These are phyloP conservation scores for Drosophila punjabiensis DNA, from an alignment of 1,140 invertebrate species.

Conservation along the genomic window DNA sequence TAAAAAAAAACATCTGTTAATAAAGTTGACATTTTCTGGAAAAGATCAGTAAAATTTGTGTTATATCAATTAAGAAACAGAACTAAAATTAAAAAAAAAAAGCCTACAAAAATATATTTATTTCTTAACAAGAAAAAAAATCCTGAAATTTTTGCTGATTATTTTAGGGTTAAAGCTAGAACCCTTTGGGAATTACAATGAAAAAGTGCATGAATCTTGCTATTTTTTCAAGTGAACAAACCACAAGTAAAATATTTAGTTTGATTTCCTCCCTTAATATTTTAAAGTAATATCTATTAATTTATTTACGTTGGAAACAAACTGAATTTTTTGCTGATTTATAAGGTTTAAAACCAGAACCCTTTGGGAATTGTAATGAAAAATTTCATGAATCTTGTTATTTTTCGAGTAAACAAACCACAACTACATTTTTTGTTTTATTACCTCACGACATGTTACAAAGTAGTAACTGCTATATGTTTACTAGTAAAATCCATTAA, in stretches of 20 bases:
- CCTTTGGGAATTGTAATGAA: neutral
- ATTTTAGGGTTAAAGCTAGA: neutral
- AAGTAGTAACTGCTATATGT: neutral
- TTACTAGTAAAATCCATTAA: neutral
- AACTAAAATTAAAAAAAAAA: neutral
- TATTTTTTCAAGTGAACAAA: no score
- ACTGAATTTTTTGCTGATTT: neutral
- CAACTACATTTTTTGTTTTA: no score
- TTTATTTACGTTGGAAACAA: neutral
- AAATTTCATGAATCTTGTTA: no score
- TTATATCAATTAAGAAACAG: neutral
- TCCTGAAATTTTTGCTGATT: neutral
- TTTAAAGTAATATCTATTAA: no score
- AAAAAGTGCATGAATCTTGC: neutral
- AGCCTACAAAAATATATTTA: neutral
- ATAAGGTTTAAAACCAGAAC: neutral
- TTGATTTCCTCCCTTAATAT: accelerated
- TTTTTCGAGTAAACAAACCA: no score
- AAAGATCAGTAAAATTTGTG: neutral
- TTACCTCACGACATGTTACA: no score
- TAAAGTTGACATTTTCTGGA: neutral
- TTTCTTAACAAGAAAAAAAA: neutral
- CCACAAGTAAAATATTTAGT: no score
- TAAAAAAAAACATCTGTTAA: neutral
- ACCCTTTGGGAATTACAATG: neutral